Evolutionary conservation across 2,888 invertebrate genomes (phyloP).

Genomic region (Thymelicus sylvestris): DNA sequence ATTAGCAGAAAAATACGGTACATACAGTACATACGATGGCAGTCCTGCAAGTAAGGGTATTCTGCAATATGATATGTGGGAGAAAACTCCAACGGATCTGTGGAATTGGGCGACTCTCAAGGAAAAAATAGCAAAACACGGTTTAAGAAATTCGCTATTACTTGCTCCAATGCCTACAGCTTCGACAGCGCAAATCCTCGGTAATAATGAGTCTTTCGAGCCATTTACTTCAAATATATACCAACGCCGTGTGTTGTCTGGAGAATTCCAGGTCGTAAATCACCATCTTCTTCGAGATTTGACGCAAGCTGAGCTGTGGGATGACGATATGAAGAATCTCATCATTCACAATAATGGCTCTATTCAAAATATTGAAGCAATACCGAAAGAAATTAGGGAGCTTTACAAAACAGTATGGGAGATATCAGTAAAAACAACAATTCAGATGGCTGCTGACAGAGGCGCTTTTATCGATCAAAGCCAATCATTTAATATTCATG

Average conservation of each 20-base stretch:
- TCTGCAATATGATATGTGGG: slow-evolving; percentile 99
- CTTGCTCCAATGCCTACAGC: slow-evolving; percentile 99
- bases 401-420: slow-evolving; percentile 99
- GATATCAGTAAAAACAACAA: slow-evolving; percentile 95
- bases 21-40: slow-evolving; percentile 96
- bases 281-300: slow-evolving; percentile 97
- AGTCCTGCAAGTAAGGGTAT: slow-evolving; percentile 97
- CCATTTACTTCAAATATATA: slow-evolving; percentile 99
- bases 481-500: slow-evolving; percentile 98
- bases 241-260: slow-evolving; percentile 95
- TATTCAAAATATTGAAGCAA: slow-evolving; percentile 93
- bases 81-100: slow-evolving; percentile 92
- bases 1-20: slow-evolving; percentile 92
- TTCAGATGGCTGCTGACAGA: slow-evolving; percentile 98
- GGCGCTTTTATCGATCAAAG: slow-evolving; percentile 99
- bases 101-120: slow-evolving; percentile 96
- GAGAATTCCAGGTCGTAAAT: slow-evolving; percentile 98
- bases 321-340: slow-evolving; percentile 97
- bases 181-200: slow-evolving; percentile 99
- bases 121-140: slow-evolving; percentile 93
- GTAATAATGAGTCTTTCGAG: slow-evolving; percentile 99
- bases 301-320: slow-evolving; percentile 96
- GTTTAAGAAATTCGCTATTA: slow-evolving; percentile 96
- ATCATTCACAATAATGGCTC: slow-evolving; percentile 97
- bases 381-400: slow-evolving; percentile 93